Conservation (phyloP, 2,797 vertebrate genomes). For the Alectoris magna region DNA sequence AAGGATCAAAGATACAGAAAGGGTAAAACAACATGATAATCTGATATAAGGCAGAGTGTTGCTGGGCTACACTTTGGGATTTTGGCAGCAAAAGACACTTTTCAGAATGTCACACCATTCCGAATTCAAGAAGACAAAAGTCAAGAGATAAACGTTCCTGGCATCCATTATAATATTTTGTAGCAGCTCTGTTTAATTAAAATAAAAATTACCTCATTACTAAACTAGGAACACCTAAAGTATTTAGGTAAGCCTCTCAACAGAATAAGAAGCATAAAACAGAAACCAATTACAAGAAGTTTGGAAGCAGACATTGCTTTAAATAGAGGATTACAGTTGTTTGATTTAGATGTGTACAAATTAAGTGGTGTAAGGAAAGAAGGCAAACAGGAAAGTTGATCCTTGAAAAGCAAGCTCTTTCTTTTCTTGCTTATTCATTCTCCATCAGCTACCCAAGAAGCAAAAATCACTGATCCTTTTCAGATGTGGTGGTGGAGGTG, state of each 20-base stretch:
- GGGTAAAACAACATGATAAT: not conserved
- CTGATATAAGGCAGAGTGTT: not conserved
- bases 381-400: not conserved
- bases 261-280: not conserved
- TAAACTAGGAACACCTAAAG: not conserved
- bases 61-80: not conserved
- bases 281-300: not conserved
- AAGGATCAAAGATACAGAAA: not conserved
- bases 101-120: not conserved
- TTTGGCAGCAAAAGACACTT: not conserved
- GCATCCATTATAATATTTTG: not conserved
- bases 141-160: not conserved
- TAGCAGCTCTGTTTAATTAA: conserved; percentile 28
- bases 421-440: not conserved
- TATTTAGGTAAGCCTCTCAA: not conserved
- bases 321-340: not conserved
- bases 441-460: not conserved
- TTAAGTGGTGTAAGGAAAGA: not conserved
- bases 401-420: not conserved
- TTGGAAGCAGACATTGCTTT: not conserved
- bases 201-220: conserved; percentile 8
- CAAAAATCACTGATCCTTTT: not conserved
- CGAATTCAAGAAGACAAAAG: conserved; percentile 15
- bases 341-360: not conserved
- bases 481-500: too few relatives aligned